phyloP scores from a whole-genome alignment of 1,140 invertebrate genomes.

The Diorhabda carinulata region DNA sequence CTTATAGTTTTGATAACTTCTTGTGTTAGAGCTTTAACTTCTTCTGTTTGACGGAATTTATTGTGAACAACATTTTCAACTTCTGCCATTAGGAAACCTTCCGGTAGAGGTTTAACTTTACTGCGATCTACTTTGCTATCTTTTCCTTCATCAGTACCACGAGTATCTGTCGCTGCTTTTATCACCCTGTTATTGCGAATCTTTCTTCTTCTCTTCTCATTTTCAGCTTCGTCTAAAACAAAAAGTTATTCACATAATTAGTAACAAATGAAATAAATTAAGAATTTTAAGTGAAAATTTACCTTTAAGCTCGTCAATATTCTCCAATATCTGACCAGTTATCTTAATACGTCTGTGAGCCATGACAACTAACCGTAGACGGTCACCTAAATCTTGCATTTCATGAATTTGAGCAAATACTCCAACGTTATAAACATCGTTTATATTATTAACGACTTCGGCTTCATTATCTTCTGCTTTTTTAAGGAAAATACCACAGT shows the following conservation, averaged over 20 bases:
- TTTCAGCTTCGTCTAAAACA: constrained; percentile 52
- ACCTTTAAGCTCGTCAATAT: constrained; percentile 51
- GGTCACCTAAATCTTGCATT: constrained; percentile 92
- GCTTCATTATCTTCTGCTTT: constrained; percentile 84
- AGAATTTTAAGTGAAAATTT: not conserved
- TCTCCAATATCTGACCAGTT: constrained; percentile 71
- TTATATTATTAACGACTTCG: constrained; percentile 81
- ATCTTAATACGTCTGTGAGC: constrained; percentile 86
- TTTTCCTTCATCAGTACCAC: constrained; percentile 29
- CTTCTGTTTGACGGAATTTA: constrained; percentile 86
- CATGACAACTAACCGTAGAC: constrained; percentile 88
- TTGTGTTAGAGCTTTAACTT: constrained; percentile 95
- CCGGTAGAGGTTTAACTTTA: constrained; percentile 11
- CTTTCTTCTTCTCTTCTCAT: constrained; percentile 53
- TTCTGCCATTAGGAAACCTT: constrained; percentile 84
- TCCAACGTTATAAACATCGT: constrained; percentile 88
- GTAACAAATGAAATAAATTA: not conserved
- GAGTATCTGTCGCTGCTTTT: constrained; percentile 18
- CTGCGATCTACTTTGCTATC: constrained; percentile 31
- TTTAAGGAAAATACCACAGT: constrained; percentile 96
- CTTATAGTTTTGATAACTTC: constrained; percentile 97
- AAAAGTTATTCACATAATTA: constrained; percentile 34
- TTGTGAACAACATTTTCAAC: constrained; percentile 92
- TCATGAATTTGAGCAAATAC: constrained; percentile 98
- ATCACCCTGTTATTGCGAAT: constrained; percentile 43